Conservation (phyloP, 2,888 invertebrate genomes). For the Laspeyria flexula region DNA sequence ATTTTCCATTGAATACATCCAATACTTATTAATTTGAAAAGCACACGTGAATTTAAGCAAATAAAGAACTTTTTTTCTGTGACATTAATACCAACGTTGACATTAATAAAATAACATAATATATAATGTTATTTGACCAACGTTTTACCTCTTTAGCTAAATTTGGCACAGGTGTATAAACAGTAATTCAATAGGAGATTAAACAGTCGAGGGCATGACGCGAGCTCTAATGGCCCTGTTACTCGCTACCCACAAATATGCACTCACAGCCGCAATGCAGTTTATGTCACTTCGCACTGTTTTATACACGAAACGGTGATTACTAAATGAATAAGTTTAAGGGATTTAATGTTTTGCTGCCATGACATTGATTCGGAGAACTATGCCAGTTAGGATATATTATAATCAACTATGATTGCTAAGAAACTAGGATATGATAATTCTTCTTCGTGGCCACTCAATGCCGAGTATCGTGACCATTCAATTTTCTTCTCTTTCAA, state of each 20-base stretch:
- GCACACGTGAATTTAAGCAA: not conserved
- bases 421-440: too few relatives aligned
- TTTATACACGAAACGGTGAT: slow-evolving; percentile 26
- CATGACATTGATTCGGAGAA: too few relatives aligned
- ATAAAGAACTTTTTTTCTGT: too few relatives aligned
- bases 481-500: too few relatives aligned
- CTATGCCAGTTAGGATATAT: too few relatives aligned
- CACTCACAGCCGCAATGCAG: slow-evolving; percentile 64
- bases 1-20: too few relatives aligned
- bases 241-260: slow-evolving; percentile 56
- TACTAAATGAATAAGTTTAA: not conserved
- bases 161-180: slow-evolving; percentile 15
- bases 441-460: too few relatives aligned
- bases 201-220: slow-evolving; percentile 54
- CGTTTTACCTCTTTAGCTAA: slow-evolving; percentile 1
- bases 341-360: too few relatives aligned
- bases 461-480: too few relatives aligned
- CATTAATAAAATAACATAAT: not conserved
- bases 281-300: slow-evolving; percentile 54
- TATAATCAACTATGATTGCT: too few relatives aligned
- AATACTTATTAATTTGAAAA: too few relatives aligned
- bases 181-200: slow-evolving; percentile 49
- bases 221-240: slow-evolving; percentile 54
- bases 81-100: not conserved
- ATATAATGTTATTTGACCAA: not conserved